Percentiles rank a stretch among this genome's conserved stretches.
phyloP scores from a whole-genome alignment of 2,797 vertebrate genomes.

The Rhinogobio ventralis region DNA sequence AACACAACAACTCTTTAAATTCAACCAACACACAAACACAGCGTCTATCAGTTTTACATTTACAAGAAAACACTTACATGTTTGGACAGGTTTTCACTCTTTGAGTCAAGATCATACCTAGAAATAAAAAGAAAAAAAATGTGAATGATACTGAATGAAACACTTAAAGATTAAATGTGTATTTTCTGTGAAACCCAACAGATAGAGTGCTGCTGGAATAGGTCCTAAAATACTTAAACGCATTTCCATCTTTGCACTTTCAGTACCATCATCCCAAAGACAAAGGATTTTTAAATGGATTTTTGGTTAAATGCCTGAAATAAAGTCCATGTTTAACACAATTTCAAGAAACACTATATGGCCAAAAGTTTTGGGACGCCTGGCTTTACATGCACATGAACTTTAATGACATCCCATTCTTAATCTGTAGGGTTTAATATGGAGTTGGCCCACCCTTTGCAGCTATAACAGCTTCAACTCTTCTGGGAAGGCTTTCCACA shows the following conservation, averaged over 20 bases:
- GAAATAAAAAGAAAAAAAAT: background rate
- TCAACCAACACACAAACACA: background rate
- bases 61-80: slow-evolving; percentile 74
- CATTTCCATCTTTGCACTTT: background rate
- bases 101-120: slow-evolving; percentile 73
- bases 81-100: slow-evolving; percentile 84
- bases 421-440: no score
- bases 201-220: background rate
- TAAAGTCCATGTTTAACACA: background rate
- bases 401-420: no score
- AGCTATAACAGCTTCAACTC: no score
- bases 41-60: slow-evolving; percentile 4
- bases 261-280: background rate
- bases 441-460: no score
- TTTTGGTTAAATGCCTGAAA: background rate
- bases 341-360: background rate
- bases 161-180: background rate
- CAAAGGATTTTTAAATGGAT: background rate
- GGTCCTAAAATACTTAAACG: background rate
- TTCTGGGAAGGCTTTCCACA: no score
- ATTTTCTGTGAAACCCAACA: background rate
- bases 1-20: background rate
- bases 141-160: background rate
- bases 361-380: no score
- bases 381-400: no score